Conservation (phyloP, 1,140 invertebrate species). For the Heliothis subflexa region DNA sequence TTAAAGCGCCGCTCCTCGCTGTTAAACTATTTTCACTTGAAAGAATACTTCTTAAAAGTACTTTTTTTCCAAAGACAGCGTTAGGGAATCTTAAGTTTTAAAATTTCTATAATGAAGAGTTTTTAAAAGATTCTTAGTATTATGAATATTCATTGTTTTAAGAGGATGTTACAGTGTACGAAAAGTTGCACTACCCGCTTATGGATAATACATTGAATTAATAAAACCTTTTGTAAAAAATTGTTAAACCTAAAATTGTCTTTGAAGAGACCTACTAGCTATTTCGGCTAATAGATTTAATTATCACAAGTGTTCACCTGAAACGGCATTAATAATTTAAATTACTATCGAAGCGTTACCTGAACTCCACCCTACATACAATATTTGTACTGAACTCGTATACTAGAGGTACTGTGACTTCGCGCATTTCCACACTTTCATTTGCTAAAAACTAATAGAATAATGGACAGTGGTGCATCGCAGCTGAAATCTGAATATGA, state of each 20-base stretch:
- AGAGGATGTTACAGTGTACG: background rate
- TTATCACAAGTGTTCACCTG: no score
- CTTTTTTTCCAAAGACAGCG: constrained; percentile 38
- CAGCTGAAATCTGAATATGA: background rate
- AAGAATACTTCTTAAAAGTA: constrained; percentile 38
- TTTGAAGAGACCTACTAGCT: no score
- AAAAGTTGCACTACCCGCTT: no score
- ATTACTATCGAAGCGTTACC: no score
- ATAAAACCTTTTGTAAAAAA: no score
- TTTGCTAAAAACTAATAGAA: background rate
- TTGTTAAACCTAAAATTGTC: no score
- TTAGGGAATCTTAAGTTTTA: constrained; percentile 37
- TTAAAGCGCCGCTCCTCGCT: constrained; percentile 53
- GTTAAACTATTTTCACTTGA: constrained; percentile 51
- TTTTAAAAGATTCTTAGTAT: constrained; percentile 1
- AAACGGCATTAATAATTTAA: no score
- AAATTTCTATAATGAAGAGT: constrained; percentile 26
- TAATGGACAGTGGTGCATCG: background rate
- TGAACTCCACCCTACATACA: no score
- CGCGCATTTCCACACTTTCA: background rate
- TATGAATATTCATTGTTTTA: background rate
- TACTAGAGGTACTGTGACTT: background rate
- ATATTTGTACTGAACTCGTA: no score
- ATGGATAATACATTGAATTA: no score
- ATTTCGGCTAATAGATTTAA: no score